These are phyloP conservation scores for Pristis pectinata DNA, from an alignment of 2,797 vertebrate species.

Conservation along the genomic window DNA sequence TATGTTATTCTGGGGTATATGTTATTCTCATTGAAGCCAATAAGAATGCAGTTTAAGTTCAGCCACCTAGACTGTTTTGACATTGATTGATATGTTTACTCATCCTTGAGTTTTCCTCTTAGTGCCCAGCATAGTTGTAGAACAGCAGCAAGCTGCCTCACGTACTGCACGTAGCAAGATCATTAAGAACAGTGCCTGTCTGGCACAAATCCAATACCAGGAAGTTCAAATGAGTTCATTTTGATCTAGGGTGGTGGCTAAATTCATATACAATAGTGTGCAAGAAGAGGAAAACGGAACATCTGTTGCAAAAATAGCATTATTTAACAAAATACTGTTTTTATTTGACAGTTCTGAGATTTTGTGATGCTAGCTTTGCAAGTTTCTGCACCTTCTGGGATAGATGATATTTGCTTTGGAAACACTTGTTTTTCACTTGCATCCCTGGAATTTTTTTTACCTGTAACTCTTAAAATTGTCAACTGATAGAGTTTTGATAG, in stretches of 20 bases:
- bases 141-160: slow-evolving; percentile 58
- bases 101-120: slow-evolving; percentile 49
- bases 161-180: slow-evolving; percentile 67
- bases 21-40: not conserved
- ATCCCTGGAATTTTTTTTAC: not conserved
- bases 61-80: not conserved
- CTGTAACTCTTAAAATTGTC: not conserved
- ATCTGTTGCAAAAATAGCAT: slow-evolving; percentile 15
- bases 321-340: not conserved
- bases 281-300: slow-evolving; percentile 33
- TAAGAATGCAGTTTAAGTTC: not conserved
- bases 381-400: not conserved
- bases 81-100: slow-evolving; percentile 50
- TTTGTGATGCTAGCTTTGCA: not conserved
- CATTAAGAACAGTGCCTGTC: slow-evolving; percentile 66
- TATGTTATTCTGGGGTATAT: not conserved
- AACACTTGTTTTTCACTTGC: not conserved
- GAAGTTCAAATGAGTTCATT: slow-evolving; percentile 35
- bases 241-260: slow-evolving; percentile 42
- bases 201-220: slow-evolving; percentile 57
- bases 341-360: not conserved
- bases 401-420: not conserved
- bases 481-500: not conserved
- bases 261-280: slow-evolving; percentile 15
- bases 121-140: slow-evolving; percentile 45